Percentiles rank a stretch among this genome's conserved stretches.
Conservation (phyloP, 2,888 invertebrate genomes). For the Athalia circularis region DNA sequence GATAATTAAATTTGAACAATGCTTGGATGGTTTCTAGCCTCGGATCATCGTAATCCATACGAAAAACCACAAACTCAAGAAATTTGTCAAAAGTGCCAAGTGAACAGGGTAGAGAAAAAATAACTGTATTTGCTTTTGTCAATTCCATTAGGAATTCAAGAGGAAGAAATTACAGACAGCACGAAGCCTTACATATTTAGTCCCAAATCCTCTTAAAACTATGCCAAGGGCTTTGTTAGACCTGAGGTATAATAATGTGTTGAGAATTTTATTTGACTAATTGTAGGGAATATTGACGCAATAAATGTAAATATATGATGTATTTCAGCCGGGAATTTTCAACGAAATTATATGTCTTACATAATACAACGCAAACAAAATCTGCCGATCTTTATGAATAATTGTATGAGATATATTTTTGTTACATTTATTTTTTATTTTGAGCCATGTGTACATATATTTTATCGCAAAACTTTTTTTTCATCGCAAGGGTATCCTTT, state of each 20-base stretch:
- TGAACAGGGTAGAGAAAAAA: conserved; percentile 54
- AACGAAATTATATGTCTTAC: neutral
- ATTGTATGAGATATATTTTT: neutral
- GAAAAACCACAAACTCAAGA: conserved; percentile 44
- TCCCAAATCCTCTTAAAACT: conserved; percentile 59
- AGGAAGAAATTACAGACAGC: conserved; percentile 40
- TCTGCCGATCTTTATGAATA: neutral
- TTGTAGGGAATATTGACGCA: neutral
- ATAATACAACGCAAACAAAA: neutral
- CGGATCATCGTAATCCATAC: conserved; percentile 10
- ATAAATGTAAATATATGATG: neutral
- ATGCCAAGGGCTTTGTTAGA: conserved; percentile 59
- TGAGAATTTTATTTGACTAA: neutral
- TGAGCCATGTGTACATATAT: neutral
- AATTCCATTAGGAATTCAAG: conserved; percentile 42
- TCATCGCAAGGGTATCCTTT: neutral
- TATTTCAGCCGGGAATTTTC: neutral
- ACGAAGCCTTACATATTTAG: conserved; percentile 59
- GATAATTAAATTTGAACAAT: neutral
- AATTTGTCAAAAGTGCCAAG: conserved; percentile 57
- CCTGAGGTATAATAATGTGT: conserved; percentile 32
- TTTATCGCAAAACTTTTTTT: too few species aligned
- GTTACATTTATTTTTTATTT: neutral
- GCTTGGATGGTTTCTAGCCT: neutral
- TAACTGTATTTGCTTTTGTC: conserved; percentile 46